These are phyloP conservation scores for Athetis lepigone DNA, from an alignment of 2,888 invertebrate genomes.

Conservation along the genomic window DNA sequence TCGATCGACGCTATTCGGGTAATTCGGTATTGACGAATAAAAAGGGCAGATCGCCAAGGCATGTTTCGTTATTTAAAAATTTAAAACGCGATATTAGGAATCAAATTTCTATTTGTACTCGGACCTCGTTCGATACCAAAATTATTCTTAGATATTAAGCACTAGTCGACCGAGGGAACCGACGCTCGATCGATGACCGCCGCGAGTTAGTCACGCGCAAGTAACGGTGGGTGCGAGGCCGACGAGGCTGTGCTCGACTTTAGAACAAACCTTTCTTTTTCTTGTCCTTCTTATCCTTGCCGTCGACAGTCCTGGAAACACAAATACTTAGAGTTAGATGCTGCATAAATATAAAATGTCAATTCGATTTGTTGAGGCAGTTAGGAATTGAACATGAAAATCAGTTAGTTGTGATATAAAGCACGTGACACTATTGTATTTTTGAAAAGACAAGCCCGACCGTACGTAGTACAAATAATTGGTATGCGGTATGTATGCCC, in stretches of 20 bases:
- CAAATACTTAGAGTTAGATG: conserved; percentile 43
- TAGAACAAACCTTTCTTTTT: conserved; percentile 98
- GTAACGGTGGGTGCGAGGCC: conserved; percentile 85
- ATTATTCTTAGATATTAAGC: conserved; percentile 18
- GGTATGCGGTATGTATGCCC: too few relatives aligned
- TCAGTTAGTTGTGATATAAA: too few relatives aligned
- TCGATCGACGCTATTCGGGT: conserved; percentile 59
- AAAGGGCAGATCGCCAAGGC: conserved; percentile 39
- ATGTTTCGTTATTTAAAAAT: conserved; percentile 47
- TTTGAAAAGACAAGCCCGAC: too few relatives aligned
- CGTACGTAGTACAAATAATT: too few relatives aligned
- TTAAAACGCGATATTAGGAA: conserved; percentile 60
- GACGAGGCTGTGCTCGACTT: conserved; percentile 75
- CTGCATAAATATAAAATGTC: neutral
- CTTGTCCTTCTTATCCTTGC: conserved; percentile 96
- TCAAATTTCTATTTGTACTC: conserved; percentile 68
- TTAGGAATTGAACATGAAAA: neutral
- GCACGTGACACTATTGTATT: too few relatives aligned
- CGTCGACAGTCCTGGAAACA: conserved; percentile 94
- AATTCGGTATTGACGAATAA: conserved; percentile 49
- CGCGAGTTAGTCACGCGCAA: conserved; percentile 82
- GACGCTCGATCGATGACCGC: conserved; percentile 65
- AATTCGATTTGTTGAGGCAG: neutral
- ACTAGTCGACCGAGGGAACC: conserved; percentile 44
- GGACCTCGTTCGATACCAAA: conserved; percentile 52